Evolutionary conservation across 2,113 vertebrate species (phyloP).

Genomic region (Barnardius zonarius): DNA sequence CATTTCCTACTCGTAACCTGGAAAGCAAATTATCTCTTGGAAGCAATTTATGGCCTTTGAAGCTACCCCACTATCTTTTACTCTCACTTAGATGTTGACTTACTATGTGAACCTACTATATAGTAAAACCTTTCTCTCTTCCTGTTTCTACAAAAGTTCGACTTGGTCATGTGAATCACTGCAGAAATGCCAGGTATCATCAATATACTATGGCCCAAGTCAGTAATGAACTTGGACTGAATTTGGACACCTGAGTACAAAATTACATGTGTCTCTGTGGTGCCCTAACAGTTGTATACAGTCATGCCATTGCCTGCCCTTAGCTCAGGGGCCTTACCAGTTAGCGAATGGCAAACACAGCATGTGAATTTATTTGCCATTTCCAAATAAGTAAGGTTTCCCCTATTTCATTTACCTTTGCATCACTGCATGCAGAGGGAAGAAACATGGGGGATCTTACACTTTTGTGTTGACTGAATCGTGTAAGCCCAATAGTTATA

Average conservation of each 20-base stretch:
- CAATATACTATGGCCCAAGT: background rate
- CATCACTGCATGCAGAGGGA: background rate
- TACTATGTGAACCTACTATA: background rate
- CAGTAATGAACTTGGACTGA: background rate
- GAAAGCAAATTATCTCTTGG: background rate
- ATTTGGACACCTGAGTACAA: background rate
- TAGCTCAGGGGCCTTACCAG: too few species aligned
- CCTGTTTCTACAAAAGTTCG: background rate
- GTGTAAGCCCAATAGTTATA: background rate
- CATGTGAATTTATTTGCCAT: background rate
- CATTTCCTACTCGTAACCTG: background rate
- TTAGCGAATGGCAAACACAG: background rate
- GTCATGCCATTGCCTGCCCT: background rate
- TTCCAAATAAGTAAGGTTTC: background rate
- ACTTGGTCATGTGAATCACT: background rate
- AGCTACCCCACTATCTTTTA: background rate
- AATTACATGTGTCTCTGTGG: background rate
- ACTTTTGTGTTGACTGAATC: background rate
- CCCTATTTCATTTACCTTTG: background rate
- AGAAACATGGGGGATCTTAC: background rate
- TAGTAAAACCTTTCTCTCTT: background rate
- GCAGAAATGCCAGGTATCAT: background rate
- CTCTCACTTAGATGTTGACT: background rate
- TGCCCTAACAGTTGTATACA: background rate
- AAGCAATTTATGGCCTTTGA: background rate